These are phyloP conservation scores for Patella pellucida DNA, from an alignment of 2,888 invertebrate genomes.

Conservation along the genomic window DNA sequence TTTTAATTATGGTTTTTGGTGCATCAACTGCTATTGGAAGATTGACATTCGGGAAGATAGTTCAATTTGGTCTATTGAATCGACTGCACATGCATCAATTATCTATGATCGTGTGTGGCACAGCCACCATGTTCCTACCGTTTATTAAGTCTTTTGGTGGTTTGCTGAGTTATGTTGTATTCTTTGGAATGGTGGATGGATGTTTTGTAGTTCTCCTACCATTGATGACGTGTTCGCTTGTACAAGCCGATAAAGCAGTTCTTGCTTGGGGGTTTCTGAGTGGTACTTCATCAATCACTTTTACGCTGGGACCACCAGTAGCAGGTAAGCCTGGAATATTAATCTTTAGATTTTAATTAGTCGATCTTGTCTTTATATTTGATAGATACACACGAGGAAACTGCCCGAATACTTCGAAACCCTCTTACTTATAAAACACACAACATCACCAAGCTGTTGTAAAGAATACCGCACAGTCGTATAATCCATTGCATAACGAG, in stretches of 20 bases:
- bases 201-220: slow-evolving; percentile 62
- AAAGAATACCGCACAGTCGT: too few relatives aligned
- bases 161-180: slow-evolving; percentile 35
- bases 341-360: neutral
- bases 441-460: too few relatives aligned
- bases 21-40: slow-evolving; percentile 55
- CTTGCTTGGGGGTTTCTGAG: slow-evolving; percentile 61
- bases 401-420: too few relatives aligned
- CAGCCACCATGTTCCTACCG: slow-evolving; percentile 56
- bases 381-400: too few relatives aligned
- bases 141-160: slow-evolving; percentile 48
- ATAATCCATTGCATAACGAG: too few relatives aligned
- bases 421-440: too few relatives aligned
- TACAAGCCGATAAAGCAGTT: slow-evolving; percentile 51
- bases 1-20: slow-evolving; percentile 54
- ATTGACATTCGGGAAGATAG: slow-evolving; percentile 57
- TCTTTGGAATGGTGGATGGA: slow-evolving; percentile 58
- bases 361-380: too few relatives aligned
- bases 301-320: slow-evolving; percentile 58
- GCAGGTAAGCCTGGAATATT: slow-evolving; percentile 54
- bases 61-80: slow-evolving; percentile 48
- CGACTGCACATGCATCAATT: slow-evolving; percentile 59
- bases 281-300: slow-evolving; percentile 54
- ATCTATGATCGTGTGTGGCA: slow-evolving; percentile 59
- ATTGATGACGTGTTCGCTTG: slow-evolving; percentile 49